Evolutionary conservation across 1,140 invertebrate genomes (phyloP), one percentile per base, ranked within the genome.

Genomic region (Pteromalus puparum): DNA sequence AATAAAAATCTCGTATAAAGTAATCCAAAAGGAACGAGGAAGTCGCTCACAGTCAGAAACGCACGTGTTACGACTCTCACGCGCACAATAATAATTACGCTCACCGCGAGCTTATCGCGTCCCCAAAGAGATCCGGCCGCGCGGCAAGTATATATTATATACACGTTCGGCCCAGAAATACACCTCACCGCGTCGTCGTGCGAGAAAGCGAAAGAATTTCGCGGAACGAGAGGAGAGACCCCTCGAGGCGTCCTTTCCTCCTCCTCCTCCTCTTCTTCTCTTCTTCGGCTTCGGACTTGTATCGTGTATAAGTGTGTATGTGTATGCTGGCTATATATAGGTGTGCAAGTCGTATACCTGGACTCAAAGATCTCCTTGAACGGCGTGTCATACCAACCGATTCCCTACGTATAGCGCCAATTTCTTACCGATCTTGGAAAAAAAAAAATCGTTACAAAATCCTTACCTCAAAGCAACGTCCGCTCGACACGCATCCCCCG

Each of bases 171-270:
- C 53, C 21, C 53, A 61, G 53, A 61, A 61, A 61, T 61, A 61
- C 53, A 61, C 21, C 53, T 61, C 53, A 13, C 12, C 46, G 46
- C 30, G 46, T n/a, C 53, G 21, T 18, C 53, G 53, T 13, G 18
- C 53, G 53, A 61, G 53, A 61, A 61, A 61, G 53, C 53, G 53
- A 61, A 61, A 61, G 53, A 61, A 61, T 61, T 61, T 61, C 53
- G 53, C 53, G 21, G 53, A 61, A 61, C 53, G 53, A 61, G 53
- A 61, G 53, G 53, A 61, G 53, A 61, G 53, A 2, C 53, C 53
- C 53, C 53, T 61, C 53, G 53, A 61, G 53, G 53, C 53, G 53
- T 61, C 53, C 53, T 61, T n/a, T 61, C 3, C 21, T 61, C 53
- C 53, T 61, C 53, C 53, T 61, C 18, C 21, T 61, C 21, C 18